Base-by-base conservation (phyloP, 1,140 invertebrate species). In the Drosophila nebulosa region DNA sequence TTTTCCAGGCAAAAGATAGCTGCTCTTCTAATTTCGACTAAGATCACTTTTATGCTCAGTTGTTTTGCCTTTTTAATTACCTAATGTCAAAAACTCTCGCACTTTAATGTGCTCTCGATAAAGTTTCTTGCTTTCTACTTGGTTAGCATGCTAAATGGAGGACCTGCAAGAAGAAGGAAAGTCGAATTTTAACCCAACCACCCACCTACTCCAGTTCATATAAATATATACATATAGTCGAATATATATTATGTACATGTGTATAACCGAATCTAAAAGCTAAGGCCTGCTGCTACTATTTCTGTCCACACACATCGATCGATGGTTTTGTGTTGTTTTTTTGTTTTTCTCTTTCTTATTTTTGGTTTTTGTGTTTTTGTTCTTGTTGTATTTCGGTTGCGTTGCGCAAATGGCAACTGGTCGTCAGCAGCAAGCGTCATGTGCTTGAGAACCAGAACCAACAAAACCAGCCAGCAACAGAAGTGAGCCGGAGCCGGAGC, bases 331-430 rank as follows among this genome's bases (percentile, higher is more conserved):
- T 77, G 69, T 70, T 58, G 51, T 53, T 60, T 55, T 64, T 53
- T 50, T 71, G 39, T 46, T 50, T 30, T 65, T 57, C 46, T 52
- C 30, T 32, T 32, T 59, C 61, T 74, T 69, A 36, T 32, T 58
- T 61, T 4, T 60, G 16, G 60, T 64, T 57, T 35, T 50, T 62
- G 64, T 75, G 42, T 46, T 63, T 60, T 50, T 55, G 65, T 60
- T 74, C 39, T 36, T 67, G 64, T 60, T 64, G 50, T 67, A 65
- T 75, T 78, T 84, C 57, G 64, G 72, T 42, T 76, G 75, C 68
- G 79, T 79, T 84, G 79, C 79, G 76, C 77, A 77, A 85, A 74
- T 79, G 80, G 80, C 79, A 85, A 84, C 73, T 84, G 76, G 64
- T 84, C 64, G 80, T 67, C 64, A 61, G 62, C 35, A 46, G 16